A percentile compares a stretch with the other conserved stretches of the same genome.
phyloP scores from a whole-genome alignment of 2,888 invertebrate genomes.

The Aphrophora alni region DNA sequence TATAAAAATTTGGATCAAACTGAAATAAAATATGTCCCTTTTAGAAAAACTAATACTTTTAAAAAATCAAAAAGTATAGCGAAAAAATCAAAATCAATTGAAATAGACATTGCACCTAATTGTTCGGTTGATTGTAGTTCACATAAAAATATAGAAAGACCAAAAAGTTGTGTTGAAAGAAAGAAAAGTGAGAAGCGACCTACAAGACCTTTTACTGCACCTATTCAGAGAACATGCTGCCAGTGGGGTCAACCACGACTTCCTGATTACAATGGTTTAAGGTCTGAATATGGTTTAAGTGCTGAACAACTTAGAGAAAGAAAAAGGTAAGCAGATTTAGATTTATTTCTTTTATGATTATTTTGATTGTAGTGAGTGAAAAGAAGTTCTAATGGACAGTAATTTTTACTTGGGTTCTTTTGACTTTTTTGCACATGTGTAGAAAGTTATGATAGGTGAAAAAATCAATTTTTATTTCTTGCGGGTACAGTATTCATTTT shows the following conservation, averaged over 20 bases:
- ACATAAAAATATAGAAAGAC: slow-evolving; percentile 21
- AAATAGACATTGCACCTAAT: not conserved
- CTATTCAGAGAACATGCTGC: slow-evolving; percentile 35
- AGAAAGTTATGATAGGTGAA: no score
- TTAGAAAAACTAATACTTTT: not conserved
- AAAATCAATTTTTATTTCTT: no score
- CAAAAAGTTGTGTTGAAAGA: slow-evolving; percentile 39
- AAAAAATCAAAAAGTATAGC: slow-evolving; percentile 14
- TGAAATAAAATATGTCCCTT: not conserved
- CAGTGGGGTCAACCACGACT: slow-evolving; percentile 40
- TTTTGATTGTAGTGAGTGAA: no score
- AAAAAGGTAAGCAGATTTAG: slow-evolving; percentile 47
- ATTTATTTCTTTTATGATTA: not conserved
- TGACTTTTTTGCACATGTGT: no score
- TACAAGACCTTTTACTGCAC: slow-evolving; percentile 37
- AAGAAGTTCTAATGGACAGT: no score
- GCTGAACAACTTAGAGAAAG: slow-evolving; percentile 51
- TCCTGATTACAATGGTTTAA: slow-evolving; percentile 51
- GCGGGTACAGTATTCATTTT: no score
- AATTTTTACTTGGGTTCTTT: no score
- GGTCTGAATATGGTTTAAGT: slow-evolving; percentile 52
- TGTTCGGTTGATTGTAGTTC: slow-evolving; percentile 14
- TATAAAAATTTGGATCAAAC: not conserved
- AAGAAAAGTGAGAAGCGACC: slow-evolving; percentile 15
- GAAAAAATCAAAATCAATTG: slow-evolving; percentile 18